Base-by-base conservation (phyloP, 2,797 vertebrate genomes). In the Falco naumanni region DNA sequence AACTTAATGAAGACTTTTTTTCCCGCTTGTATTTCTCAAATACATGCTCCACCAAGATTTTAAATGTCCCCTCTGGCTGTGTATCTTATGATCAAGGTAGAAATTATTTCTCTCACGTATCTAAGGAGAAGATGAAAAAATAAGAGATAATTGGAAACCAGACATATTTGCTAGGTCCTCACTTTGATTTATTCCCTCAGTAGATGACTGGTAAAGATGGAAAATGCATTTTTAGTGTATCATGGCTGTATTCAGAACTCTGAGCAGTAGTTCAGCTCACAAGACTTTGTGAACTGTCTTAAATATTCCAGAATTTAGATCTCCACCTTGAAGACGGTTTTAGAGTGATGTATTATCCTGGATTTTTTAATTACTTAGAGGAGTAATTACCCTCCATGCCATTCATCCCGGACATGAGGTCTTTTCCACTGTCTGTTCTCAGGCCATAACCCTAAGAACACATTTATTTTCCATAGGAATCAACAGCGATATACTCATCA, bases 1-100 rank as follows among this genome's bases (percentile, higher is more conserved):
- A 94, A 84, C 56, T 74, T 74, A 95, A 89, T 77, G 43, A 92
- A 86, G 60, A 19, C 11, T 48, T 85, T 76, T 79, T 91, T 22
- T 8, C 9, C 45, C 78, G 24, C 54, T 89, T 94, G 34, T 88
- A 33, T 92, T 95, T 92, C 71, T 88, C 51, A 84, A 90, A 87
- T 89, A 60, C 9, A 18, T 92, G 70, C 33, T 79, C 8, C 34
- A 70, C 28, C 80, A 80, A 93, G 77, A 76, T 82, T 90, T 87
- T 70, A 76, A 90, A 76, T 94, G 0, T 79, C 51, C 14, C 13
- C 5, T 89, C 51, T 69, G 34, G 13, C 63, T 82, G 31, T 6
- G 1, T 70, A 59, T 63, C 59, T 61, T 93, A 43, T 24, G 47
- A 89, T 76, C 56, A 80, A 85, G 28, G 20, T 85, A 76, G 64